Evolutionary conservation across 2,113 vertebrate species (phyloP), one percentile per base, ranked within the genome.

Genomic region (Chamaea fasciata): DNA sequence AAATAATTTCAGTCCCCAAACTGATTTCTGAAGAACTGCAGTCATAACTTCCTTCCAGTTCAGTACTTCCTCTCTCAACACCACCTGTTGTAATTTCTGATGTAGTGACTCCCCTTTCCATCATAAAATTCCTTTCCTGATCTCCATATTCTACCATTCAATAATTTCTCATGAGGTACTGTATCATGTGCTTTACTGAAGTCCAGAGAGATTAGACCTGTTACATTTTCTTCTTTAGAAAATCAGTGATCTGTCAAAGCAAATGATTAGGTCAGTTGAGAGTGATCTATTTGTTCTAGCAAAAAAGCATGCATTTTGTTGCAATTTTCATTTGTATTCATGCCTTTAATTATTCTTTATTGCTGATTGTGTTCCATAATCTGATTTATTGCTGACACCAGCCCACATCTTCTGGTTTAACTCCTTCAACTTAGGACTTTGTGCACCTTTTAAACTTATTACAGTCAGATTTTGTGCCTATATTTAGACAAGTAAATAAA

Each of bases 221-320:
- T 42, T 95, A 67, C n/a, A 30, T 92, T 93, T 89, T 84, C 64
- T 92, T 93, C 68, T 78, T 91, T 92, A 91, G 69, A 95, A 92
- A 89, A 92, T 84, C 76, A 81, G 68, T 81, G 79, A 81, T 83
- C 21, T 83, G 81, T 81, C 71, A 78, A 92, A 93, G 76, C 8
- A 75, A 93, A 83, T 17, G 3, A 91, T 90, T 81, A 70, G 60
- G 33, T 86, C 52, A 75, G 68, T 70, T 93, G 56, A 78, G 68
- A 90, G 76, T 13, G 37, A 83, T 81, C 56, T 86, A 39, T 87
- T 68, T 96, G 80, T 90, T 83, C 80, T 74, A 19, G 44, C 44
- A 46, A 46, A 46, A 96, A 89, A 90, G 59, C 37, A 57, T 0
- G 3, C 21, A 23, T 59, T 88, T 92, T 81, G 74, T 67, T 83